Evolutionary conservation across 2,888 invertebrate genomes (phyloP).

Genomic region (Clunio marinus): DNA sequence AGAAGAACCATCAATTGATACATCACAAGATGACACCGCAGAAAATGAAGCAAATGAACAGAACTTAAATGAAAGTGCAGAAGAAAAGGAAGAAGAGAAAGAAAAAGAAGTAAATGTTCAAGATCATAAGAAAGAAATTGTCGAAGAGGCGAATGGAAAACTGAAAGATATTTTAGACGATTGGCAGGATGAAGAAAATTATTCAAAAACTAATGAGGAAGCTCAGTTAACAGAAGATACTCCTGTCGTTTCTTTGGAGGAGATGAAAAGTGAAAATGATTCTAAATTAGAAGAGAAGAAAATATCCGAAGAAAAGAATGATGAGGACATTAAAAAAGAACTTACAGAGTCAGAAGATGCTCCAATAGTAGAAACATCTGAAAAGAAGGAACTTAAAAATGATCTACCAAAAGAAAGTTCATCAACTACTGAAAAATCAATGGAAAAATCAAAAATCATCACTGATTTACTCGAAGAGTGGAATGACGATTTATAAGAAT

Average conservation of each 20-base stretch:
- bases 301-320: not conserved
- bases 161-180: constrained; percentile 21
- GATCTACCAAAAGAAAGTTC: too few relatives aligned
- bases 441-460: constrained; percentile 26
- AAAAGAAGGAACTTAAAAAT: too few relatives aligned
- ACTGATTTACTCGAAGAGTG: constrained; percentile 30
- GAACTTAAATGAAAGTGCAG: not conserved
- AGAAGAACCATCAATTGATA: not conserved
- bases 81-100: not conserved
- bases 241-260: not conserved
- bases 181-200: constrained; percentile 16
- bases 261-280: not conserved
- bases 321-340: not conserved
- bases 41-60: not conserved
- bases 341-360: not conserved
- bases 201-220: not conserved
- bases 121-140: not conserved
- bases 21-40: not conserved
- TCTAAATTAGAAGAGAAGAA: too few relatives aligned
- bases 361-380: not conserved
- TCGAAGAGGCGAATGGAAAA: not conserved
- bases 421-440: too few relatives aligned
- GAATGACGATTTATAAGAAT: constrained; percentile 28
- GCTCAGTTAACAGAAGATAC: too few relatives aligned
- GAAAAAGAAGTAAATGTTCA: not conserved